Percentiles rank a stretch among this genome's conserved stretches.
phyloP scores from a whole-genome alignment of 1,140 invertebrate genomes.

The Orchestia grillus region DNA sequence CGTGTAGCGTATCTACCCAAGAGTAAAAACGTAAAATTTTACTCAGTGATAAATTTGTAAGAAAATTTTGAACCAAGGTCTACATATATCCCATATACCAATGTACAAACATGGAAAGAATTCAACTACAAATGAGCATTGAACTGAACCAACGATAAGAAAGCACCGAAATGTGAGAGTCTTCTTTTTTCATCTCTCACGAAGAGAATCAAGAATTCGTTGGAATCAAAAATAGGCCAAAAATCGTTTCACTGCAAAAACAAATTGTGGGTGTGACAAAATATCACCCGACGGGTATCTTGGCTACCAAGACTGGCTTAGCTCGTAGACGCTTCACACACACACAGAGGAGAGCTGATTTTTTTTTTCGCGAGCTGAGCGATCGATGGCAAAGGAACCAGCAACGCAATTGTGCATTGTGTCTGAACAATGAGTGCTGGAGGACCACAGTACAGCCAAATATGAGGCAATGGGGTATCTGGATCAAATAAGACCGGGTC shows the following conservation, averaged over 20 bases:
- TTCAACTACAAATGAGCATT: background rate
- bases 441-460: background rate
- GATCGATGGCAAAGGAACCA: background rate
- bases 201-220: background rate
- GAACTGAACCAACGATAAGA: background rate
- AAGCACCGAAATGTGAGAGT: background rate
- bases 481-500: background rate
- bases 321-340: background rate
- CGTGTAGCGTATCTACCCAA: too few species aligned
- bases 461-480: background rate
- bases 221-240: background rate
- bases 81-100: too few species aligned
- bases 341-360: background rate
- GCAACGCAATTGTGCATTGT: background rate
- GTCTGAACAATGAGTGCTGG: background rate
- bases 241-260: background rate
- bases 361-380: background rate
- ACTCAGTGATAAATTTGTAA: too few species aligned
- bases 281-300: background rate
- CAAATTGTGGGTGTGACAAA: background rate
- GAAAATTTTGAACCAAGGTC: too few species aligned
- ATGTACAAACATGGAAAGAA: too few species aligned
- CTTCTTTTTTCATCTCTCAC: background rate
- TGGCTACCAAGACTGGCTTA: background rate
- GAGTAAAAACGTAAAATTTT: too few species aligned